Evolutionary conservation across 1,140 invertebrate species (phyloP).

Genomic region (Lasioglossum baleicum): DNA sequence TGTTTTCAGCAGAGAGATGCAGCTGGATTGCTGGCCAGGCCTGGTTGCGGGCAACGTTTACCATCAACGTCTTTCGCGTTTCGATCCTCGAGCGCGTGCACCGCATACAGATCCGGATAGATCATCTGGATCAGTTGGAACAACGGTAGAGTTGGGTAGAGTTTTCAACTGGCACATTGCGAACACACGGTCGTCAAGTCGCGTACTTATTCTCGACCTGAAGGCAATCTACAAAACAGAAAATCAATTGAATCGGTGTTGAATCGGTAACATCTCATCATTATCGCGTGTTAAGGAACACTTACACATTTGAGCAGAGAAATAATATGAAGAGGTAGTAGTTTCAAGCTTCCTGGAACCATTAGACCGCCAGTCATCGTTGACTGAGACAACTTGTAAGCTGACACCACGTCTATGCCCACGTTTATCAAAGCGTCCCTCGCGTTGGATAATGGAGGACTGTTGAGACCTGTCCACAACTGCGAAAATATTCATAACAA

Average conservation of each 20-base stretch:
- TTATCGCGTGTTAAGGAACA: constrained; percentile 41
- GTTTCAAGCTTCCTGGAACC: constrained; percentile 86
- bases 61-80: constrained; percentile 81
- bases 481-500: constrained; percentile 70
- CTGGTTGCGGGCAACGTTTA: constrained; percentile 82
- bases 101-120: constrained; percentile 96
- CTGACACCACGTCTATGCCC: constrained; percentile 92
- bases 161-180: constrained; percentile 97
- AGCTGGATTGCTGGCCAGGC: too few relatives aligned
- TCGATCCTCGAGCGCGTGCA: constrained; percentile 88
- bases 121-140: constrained; percentile 89
- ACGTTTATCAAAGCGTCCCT: constrained; percentile 98
- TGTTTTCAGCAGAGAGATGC: constrained; percentile 85
- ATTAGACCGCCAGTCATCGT: constrained; percentile 85
- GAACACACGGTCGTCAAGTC: constrained; percentile 95
- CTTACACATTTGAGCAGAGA: constrained; percentile 95
- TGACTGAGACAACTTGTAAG: constrained; percentile 88
- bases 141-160: constrained; percentile 91
- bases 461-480: constrained; percentile 95
- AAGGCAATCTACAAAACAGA: constrained; percentile 86
- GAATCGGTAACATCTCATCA: background rate
- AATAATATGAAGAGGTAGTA: constrained; percentile 94
- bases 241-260: background rate
- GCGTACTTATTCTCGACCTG: constrained; percentile 90
- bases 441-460: constrained; percentile 93